Evolutionary conservation across 2,888 invertebrate species (phyloP), one percentile per base, ranked within the genome.

Genomic region (Harpagoxenus sublaevis): DNA sequence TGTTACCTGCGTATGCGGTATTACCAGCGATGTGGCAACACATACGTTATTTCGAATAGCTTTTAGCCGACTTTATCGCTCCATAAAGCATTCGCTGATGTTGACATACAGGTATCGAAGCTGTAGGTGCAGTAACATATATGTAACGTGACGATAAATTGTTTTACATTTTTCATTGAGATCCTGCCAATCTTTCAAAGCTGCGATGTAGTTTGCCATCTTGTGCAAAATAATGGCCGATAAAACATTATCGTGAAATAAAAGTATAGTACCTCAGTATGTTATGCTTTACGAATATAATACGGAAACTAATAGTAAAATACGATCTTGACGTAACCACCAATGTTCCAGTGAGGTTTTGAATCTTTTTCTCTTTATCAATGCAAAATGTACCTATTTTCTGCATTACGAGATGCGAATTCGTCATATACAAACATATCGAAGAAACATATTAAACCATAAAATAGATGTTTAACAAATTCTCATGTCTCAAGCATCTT

Each of bases 41-140:
- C 73, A 60, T 4, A 55, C 12, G 31, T 39, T 71, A 23, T 18
- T 70, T 28, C 39, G 10, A 60, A 23, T 42, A 48, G 78, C 51
- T 78, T 82, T 82, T 31, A 75, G 63, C 15, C n/a, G 39, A 82
- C 75, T 82, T 82, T 77, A 65, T 78, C 15, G 53, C 62, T 23
- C 79, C 63, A 63, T 78, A 82, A 78, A 82, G n/a, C 53, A 71
- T 77, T 31, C 45, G 35, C 8, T 31, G 45, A 15, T 48, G 74
- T 60, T 48, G 60, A 78, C 81, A n/a, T 28, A 55, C 31, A 53
- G 42, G 31, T 45, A 55, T 31, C n/a, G 62, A 65, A 53, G 39
- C n/a, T 10, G 23, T n/a, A 51, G 42, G n/a, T 57, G 12, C 31
- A 28, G 42, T 35, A 79, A 45, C 57, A 12, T 35, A 71, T 60